Percentiles rank a stretch among this genome's conserved stretches.
Evolutionary conservation across 2,113 vertebrate species (phyloP).

Genomic region (Centrocercus urophasianus): DNA sequence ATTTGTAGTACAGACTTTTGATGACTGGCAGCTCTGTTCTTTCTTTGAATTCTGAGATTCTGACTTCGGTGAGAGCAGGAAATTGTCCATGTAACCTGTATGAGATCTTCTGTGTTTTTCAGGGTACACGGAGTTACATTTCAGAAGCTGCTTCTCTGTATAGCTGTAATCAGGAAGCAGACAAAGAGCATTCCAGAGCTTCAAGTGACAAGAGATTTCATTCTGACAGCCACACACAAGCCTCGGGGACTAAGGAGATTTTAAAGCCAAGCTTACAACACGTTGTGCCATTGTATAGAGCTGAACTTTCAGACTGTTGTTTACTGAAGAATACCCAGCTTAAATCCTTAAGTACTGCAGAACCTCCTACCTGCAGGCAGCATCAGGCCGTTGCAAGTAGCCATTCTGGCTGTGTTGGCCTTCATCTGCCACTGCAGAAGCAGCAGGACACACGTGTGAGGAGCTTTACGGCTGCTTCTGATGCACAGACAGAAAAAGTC

Average conservation of each 20-base stretch:
- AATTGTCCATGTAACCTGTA: rapidly evolving
- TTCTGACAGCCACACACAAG: neutral
- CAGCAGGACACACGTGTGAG: constrained; percentile 13
- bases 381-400: neutral
- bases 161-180: constrained; percentile 8
- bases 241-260: neutral
- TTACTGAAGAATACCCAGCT: neutral
- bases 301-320: neutral
- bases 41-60: neutral
- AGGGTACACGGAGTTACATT: neutral
- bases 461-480: constrained; percentile 16
- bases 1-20: neutral
- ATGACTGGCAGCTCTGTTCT: rapidly evolving
- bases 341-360: neutral
- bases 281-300: neutral
- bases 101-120: constrained; percentile 52
- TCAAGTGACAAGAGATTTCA: constrained; percentile 9
- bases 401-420: neutral
- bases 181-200: neutral
- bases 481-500: rapidly evolving
- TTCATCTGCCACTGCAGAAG: neutral
- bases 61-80: neutral
- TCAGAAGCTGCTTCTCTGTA: constrained; percentile 15
- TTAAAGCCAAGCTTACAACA: neutral
- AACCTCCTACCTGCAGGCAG: constrained; percentile 4